A percentile compares a stretch with the other conserved stretches of the same genome.
Conservation (phyloP, 2,797 vertebrate genomes). For the Hyperoplus lanceolatus region DNA sequence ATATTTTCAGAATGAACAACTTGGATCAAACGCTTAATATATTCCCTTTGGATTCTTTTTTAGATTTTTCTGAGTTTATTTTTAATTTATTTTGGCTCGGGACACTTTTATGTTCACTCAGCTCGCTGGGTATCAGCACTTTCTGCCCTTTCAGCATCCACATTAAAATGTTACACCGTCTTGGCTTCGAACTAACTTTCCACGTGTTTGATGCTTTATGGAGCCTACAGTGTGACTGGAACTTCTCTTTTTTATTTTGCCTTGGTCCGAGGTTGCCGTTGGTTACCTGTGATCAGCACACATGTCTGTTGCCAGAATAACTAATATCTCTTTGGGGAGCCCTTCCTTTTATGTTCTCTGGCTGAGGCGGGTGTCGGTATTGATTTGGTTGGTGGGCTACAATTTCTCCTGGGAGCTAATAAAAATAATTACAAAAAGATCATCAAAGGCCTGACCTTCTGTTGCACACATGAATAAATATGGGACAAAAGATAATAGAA, state of each 20-base stretch:
- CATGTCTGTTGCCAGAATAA: slow-evolving; percentile 82
- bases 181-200: slow-evolving; percentile 47
- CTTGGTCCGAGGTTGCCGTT: slow-evolving; percentile 77
- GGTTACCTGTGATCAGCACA: slow-evolving; percentile 82
- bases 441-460: slow-evolving; percentile 86
- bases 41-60: slow-evolving; percentile 51
- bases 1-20: slow-evolving; percentile 56
- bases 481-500: slow-evolving; percentile 75
- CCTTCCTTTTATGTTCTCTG: slow-evolving; percentile 79
- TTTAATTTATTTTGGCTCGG: slow-evolving; percentile 6
- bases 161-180: slow-evolving; percentile 27
- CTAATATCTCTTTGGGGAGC: slow-evolving; percentile 85
- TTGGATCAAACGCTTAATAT: slow-evolving; percentile 60
- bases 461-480: slow-evolving; percentile 85
- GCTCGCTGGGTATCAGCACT: slow-evolving; percentile 29
- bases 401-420: slow-evolving; percentile 86
- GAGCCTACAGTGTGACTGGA: slow-evolving; percentile 62
- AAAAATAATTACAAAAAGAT: slow-evolving; percentile 89
- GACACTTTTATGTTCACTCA: slow-evolving; percentile 36
- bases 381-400: slow-evolving; percentile 85
- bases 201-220: slow-evolving; percentile 70
- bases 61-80: slow-evolving; percentile 30
- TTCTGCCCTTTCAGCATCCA: slow-evolving; percentile 28
- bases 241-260: slow-evolving; percentile 45
- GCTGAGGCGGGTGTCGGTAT: slow-evolving; percentile 79